Conservation (phyloP, 2,888 invertebrate species). For the Drosophila kambysellisi region DNA sequence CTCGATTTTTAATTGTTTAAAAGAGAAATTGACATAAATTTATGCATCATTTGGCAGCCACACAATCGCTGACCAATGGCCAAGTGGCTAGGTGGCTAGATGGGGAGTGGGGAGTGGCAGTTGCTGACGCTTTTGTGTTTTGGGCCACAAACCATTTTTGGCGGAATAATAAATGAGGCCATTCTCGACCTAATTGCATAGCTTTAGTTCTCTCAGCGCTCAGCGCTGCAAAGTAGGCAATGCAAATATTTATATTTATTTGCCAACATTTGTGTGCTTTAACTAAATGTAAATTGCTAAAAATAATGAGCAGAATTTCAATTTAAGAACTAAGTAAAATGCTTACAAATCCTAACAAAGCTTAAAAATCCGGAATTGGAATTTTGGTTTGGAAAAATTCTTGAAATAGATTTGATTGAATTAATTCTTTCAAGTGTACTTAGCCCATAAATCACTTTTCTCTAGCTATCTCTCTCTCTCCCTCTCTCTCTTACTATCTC, state of each 20-base stretch:
- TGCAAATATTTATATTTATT: constrained; percentile 48
- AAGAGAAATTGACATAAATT: constrained; percentile 73
- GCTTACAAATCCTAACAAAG: background rate
- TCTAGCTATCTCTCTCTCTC: background rate
- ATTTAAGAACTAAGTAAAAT: background rate
- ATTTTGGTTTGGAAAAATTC: constrained; percentile 14
- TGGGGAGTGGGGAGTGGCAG: background rate
- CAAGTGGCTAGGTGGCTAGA: background rate
- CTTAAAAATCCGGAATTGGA: background rate
- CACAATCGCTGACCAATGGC: constrained; percentile 52
- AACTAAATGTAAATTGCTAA: background rate
- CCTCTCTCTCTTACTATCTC: background rate
- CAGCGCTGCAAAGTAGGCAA: constrained; percentile 58
- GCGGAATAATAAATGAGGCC: constrained; percentile 54
- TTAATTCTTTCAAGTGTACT: constrained; percentile 41
- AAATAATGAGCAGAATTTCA: background rate
- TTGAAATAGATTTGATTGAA: constrained; percentile 32
- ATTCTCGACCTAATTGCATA: constrained; percentile 54
- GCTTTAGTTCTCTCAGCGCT: constrained; percentile 5
- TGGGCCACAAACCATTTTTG: constrained; percentile 31
- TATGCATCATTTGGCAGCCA: constrained; percentile 61
- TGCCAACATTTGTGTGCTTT: constrained; percentile 8
- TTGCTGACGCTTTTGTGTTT: constrained; percentile 32
- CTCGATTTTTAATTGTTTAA: constrained; percentile 69
- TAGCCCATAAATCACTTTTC: constrained; percentile 50